Percentiles rank a stretch among this genome's conserved stretches.
Evolutionary conservation across 2,888 invertebrate species (phyloP).

Genomic region (Dilophus febrilis): DNA sequence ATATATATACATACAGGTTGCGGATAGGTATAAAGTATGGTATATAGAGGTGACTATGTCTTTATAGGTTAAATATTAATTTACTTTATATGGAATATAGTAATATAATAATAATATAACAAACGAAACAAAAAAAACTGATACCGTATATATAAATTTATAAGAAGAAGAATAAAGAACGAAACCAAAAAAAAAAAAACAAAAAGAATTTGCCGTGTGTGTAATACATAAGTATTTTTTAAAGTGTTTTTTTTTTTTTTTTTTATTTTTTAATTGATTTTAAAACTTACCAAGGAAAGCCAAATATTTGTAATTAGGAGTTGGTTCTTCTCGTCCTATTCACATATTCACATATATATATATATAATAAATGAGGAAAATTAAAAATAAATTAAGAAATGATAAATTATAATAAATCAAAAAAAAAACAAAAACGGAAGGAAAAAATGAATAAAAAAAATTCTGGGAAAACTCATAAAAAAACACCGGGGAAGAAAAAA

Average conservation of each 20-base stretch:
- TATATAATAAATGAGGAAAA: constrained; percentile 14
- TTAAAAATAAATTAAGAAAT: constrained; percentile 27
- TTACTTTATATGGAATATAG: too few relatives aligned
- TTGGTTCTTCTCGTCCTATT: constrained; percentile 94
- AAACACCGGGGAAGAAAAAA: too few relatives aligned
- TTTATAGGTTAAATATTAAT: too few relatives aligned
- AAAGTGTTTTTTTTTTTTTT: neutral
- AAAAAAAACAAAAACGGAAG: constrained; percentile 11
- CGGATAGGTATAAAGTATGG: too few relatives aligned
- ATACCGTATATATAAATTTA: neutral
- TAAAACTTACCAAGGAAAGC: constrained; percentile 79
- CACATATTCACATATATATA: too few relatives aligned
- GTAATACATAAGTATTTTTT: neutral
- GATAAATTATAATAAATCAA: constrained; percentile 11
- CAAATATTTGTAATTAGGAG: constrained; percentile 88
- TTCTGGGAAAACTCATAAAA: constrained; percentile 4
- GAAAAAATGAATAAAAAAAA: constrained; percentile 13
- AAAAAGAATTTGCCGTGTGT: constrained; percentile 1
- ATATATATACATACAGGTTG: too few relatives aligned
- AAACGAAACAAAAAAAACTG: neutral
- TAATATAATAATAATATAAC: neutral
- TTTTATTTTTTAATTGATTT: neutral
- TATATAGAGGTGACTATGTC: too few relatives aligned
- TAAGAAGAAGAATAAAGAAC: neutral
- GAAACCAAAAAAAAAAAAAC: neutral